These are phyloP conservation scores for Tyrophagus putrescentiae DNA, from an alignment of 1,140 invertebrate species.

Conservation along the genomic window DNA sequence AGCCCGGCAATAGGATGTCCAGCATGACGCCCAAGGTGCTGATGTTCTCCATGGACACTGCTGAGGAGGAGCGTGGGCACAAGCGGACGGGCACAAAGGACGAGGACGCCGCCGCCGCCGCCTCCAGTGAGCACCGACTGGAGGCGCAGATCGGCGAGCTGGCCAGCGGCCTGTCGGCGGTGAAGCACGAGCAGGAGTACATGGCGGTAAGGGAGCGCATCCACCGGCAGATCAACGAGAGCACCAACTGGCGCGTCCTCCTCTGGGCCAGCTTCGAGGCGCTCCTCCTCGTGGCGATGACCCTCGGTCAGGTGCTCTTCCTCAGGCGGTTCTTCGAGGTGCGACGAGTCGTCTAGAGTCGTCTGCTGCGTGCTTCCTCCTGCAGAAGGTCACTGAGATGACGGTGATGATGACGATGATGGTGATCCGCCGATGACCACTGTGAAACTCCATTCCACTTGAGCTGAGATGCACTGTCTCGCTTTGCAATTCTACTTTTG, in stretches of 20 bases:
- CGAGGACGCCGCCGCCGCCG: conserved; percentile 7
- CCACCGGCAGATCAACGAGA: conserved; percentile 92
- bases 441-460: no score
- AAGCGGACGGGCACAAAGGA: no score
- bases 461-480: no score
- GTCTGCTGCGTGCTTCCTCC: no score
- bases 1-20: conserved; percentile 94
- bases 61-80: conserved; percentile 65
- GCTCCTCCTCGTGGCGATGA: conserved; percentile 81
- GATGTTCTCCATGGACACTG: conserved; percentile 94
- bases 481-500: no score
- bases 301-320: conserved; percentile 88
- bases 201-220: conserved; percentile 95
- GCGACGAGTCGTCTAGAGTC: conserved; percentile 65
- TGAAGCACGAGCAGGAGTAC: conserved; percentile 98
- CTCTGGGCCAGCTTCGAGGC: conserved; percentile 98
- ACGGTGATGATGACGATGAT: no score
- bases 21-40: conserved; percentile 97
- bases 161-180: conserved; percentile 66
- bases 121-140: conserved; percentile 35
- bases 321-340: conserved; percentile 99
- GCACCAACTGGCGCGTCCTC: conserved; percentile 91
- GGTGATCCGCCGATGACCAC: no score
- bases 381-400: no score
- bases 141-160: conserved; percentile 95